Conservation (phyloP, 2,797 vertebrate genomes). For the Octomys mimax region DNA sequence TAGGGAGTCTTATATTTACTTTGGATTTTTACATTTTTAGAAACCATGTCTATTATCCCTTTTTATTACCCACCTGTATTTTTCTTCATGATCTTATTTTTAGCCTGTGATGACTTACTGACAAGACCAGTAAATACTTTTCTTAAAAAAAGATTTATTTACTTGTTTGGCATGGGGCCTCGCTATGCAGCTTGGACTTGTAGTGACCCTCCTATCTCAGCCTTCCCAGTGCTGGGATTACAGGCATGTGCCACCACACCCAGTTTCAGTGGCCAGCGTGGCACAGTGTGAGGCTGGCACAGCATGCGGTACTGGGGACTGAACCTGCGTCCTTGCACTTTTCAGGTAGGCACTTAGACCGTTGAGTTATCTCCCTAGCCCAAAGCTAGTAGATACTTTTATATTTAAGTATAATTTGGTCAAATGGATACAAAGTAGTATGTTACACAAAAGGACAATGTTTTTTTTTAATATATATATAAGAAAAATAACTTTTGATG, state of each 20-base stretch:
- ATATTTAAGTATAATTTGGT: slow-evolving; percentile 43
- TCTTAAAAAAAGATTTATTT: too few species aligned
- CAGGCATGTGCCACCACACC: too few species aligned
- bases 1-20: not conserved
- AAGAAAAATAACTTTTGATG: not conserved
- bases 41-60: not conserved
- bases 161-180: too few species aligned
- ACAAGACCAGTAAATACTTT: not conserved
- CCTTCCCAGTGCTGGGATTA: too few species aligned
- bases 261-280: too few species aligned
- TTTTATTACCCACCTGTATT: slow-evolving; percentile 37
- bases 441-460: not conserved
- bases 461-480: not conserved
- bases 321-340: too few species aligned
- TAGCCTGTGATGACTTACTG: not conserved
- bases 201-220: too few species aligned
- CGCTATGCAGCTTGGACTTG: too few species aligned
- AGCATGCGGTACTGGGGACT: too few species aligned
- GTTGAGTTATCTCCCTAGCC: too few species aligned
- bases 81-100: slow-evolving; percentile 1
- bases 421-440: not conserved
- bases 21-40: slow-evolving; percentile 3
- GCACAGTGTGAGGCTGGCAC: too few species aligned
- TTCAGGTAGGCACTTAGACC: too few species aligned
- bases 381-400: not conserved